A percentile compares a stretch with the other conserved stretches of the same genome.
Evolutionary conservation across 2,113 vertebrate species (phyloP).

Genomic region (Melanerpes formicivorus): DNA sequence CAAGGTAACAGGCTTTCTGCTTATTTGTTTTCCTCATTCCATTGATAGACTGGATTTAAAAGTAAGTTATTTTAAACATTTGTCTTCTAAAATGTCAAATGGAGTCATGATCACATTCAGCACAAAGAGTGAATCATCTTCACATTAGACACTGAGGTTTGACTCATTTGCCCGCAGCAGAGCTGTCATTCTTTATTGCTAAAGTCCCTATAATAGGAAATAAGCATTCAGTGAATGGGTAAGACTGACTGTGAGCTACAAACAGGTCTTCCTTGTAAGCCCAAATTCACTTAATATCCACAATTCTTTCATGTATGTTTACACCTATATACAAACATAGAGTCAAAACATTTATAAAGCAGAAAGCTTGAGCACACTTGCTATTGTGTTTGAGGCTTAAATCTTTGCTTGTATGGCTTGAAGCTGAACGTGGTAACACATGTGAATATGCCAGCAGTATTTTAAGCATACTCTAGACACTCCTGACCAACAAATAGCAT

Average conservation of each 20-base stretch:
- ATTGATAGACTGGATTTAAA: not conserved
- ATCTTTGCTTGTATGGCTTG: not conserved
- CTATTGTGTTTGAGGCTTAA: not conserved
- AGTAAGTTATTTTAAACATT: slow-evolving; percentile 33
- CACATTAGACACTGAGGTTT: not conserved
- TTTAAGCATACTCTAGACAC: not conserved
- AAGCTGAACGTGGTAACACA: not conserved
- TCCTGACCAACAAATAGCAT: not conserved
- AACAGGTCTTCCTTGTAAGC: not conserved
- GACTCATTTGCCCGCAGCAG: not conserved
- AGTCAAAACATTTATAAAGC: not conserved
- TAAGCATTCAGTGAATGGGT: not conserved
- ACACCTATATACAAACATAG: not conserved
- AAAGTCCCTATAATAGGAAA: not conserved
- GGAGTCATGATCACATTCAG: slow-evolving; percentile 6
- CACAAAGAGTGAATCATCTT: slow-evolving; percentile 24
- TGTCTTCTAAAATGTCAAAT: slow-evolving; percentile 16
- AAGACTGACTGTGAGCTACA: not conserved
- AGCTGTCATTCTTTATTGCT: not conserved
- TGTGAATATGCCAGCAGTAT: not conserved
- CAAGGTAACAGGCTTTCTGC: not conserved
- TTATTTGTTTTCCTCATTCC: not conserved
- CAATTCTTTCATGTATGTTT: not conserved
- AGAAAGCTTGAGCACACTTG: not conserved
- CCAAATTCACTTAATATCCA: not conserved